Conservation (phyloP, 1,140 invertebrate genomes). For the Orchestia grillus region DNA sequence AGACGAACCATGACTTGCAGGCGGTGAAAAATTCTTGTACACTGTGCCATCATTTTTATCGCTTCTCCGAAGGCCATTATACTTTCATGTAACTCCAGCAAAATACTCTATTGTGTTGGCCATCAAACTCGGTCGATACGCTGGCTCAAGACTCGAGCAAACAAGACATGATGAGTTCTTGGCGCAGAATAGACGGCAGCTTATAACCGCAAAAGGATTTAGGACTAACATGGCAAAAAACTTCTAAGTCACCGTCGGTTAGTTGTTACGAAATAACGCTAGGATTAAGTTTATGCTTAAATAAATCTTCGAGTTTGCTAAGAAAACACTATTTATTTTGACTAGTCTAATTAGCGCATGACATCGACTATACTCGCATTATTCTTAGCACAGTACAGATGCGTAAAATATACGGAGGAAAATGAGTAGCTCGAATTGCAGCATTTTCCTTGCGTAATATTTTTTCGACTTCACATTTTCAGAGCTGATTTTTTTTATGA, state of each 20-base stretch:
- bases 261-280: neutral
- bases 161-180: neutral
- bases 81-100: slow-evolving; percentile 33
- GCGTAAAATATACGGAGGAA: neutral
- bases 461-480: neutral
- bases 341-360: neutral
- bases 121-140: slow-evolving; percentile 42
- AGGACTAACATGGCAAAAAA: neutral
- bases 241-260: neutral
- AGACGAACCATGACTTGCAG: neutral
- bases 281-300: neutral
- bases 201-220: neutral
- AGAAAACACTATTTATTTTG: neutral
- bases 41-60: neutral
- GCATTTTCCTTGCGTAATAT: neutral
- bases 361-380: neutral
- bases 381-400: neutral
- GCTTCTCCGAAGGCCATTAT: slow-evolving; percentile 1
- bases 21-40: neutral
- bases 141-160: neutral
- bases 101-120: slow-evolving; percentile 34
- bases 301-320: no score
- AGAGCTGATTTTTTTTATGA: no score
- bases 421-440: neutral
- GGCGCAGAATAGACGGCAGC: neutral